These are phyloP conservation scores for Pantherophis guttatus DNA, from an alignment of 2,113 vertebrate species.

Conservation along the genomic window DNA sequence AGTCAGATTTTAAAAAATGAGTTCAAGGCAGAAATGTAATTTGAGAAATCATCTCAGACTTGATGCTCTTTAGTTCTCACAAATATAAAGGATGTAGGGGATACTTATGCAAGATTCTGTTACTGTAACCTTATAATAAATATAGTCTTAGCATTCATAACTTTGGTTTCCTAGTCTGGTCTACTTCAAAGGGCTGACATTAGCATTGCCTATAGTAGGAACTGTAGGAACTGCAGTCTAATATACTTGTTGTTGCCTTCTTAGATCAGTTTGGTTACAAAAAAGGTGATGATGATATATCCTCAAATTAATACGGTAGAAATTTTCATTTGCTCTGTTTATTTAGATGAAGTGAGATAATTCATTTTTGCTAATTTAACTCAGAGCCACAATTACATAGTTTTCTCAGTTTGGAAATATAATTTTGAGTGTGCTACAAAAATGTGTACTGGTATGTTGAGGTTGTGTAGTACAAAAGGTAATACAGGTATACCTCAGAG, in stretches of 20 bases:
- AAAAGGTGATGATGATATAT: background rate
- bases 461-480: background rate
- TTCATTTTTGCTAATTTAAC: background rate
- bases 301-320: background rate
- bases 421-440: background rate
- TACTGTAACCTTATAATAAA: background rate
- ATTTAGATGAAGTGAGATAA: background rate
- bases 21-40: background rate
- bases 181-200: background rate
- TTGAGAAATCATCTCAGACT: background rate
- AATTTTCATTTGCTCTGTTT: background rate
- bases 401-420: background rate
- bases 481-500: background rate
- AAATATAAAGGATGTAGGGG: background rate
- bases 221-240: background rate
- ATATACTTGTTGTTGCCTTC: background rate
- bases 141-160: background rate
- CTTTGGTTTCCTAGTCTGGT: background rate
- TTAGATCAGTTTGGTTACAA: background rate
- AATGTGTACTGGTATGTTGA: too few relatives aligned
- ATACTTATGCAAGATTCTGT: background rate
- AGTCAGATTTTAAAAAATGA: background rate
- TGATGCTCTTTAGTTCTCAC: background rate
- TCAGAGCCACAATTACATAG: background rate
- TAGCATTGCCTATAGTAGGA: background rate